Evolutionary conservation across 2,113 vertebrate species (phyloP).

Genomic region (Megaceryle torquata): DNA sequence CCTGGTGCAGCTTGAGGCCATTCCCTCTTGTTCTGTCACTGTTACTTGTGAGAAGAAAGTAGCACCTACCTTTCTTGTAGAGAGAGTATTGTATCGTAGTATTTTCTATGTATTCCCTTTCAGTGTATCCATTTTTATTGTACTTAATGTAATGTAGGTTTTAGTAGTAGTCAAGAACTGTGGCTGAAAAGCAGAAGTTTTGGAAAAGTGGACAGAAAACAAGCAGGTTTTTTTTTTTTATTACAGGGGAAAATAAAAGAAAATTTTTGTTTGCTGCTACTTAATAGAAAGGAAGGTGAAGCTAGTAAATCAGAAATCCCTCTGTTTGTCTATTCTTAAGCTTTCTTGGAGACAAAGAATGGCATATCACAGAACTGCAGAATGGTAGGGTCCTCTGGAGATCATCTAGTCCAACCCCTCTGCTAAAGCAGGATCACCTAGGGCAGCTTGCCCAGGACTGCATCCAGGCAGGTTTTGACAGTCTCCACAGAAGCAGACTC

Average conservation of each 20-base stretch:
- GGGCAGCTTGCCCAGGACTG: no score
- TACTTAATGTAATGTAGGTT: fast-evolving
- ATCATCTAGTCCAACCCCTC: no score
- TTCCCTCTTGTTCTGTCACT: no score
- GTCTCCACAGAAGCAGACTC: no score
- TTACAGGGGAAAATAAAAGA: neutral
- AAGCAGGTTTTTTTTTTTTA: neutral
- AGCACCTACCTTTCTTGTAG: no score
- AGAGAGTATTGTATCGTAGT: fast-evolving
- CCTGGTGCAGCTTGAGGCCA: no score
- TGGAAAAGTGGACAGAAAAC: neutral
- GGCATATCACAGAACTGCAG: neutral
- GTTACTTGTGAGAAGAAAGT: no score
- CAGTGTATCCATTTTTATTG: fast-evolving
- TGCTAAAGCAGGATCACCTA: no score
- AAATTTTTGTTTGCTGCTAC: neutral
- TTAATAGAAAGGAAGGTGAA: neutral
- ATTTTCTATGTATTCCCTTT: fast-evolving
- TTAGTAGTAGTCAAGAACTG: neutral
- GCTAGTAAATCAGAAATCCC: neutral
- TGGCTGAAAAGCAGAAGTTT: neutral
- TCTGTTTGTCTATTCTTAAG: neutral
- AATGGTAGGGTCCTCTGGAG: no score
- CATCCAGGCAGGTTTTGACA: no score
- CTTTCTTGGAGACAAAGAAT: neutral